Conservation (phyloP, 2,888 invertebrate genomes). For the Cantharis flavilabris region DNA sequence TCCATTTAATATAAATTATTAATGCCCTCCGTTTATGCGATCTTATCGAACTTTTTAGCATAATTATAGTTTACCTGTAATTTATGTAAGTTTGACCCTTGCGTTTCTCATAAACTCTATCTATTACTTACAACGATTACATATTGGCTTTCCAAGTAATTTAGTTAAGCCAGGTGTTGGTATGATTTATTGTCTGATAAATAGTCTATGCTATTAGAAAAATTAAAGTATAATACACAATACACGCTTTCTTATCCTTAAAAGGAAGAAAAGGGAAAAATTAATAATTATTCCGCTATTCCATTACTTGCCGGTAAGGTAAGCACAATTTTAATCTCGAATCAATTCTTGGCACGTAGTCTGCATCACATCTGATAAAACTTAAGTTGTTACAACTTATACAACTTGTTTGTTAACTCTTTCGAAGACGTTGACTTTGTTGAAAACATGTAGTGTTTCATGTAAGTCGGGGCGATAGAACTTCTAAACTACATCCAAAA, state of each 20-base stretch:
- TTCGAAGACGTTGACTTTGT: neutral
- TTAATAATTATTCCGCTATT: neutral
- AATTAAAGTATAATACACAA: neutral
- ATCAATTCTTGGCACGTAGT: neutral
- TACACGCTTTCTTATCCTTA: neutral
- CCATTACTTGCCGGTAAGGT: neutral
- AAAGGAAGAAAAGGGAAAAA: neutral
- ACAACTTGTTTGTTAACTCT: neutral
- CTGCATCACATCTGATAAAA: neutral
- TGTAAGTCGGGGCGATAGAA: neutral
- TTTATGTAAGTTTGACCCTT: constrained; percentile 19
- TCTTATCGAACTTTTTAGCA: constrained; percentile 19
- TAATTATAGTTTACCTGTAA: constrained; percentile 24
- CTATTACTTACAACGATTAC: constrained; percentile 25
- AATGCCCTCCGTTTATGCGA: neutral
- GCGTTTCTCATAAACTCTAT: constrained; percentile 9
- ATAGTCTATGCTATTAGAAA: neutral
- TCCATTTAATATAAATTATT: neutral
- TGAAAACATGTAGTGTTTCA: neutral
- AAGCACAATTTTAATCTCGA: neutral
- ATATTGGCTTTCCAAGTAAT: constrained; percentile 38
- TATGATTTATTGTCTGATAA: constrained; percentile 45
- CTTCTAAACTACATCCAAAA: neutral
- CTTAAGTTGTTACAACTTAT: neutral
- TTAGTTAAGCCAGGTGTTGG: constrained; percentile 51